Base-by-base conservation (phyloP, 2,888 invertebrate genomes). In the Melinaea menophilus region DNA sequence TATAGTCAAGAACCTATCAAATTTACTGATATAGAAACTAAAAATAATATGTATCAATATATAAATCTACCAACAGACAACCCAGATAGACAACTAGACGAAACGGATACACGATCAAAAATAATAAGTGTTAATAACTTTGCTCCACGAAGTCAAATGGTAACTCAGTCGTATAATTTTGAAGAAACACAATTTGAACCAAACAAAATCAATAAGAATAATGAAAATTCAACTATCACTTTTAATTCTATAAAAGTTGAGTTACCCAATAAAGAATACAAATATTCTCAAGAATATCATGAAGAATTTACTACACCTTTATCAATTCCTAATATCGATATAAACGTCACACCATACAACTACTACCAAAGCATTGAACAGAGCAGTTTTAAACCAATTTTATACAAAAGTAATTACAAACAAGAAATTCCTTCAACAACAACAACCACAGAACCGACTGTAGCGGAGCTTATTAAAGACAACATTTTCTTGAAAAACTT, bases 401-500 rank as follows among this genome's bases (percentile, higher is more conserved):
- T 34, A 65, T 59, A 41, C 22, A 57, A 58, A 46, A 57, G 37
- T 13, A 58, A 57, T 35, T 58, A 34, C 55, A 51, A 31, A 51
- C 51, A 5, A 51, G 58, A 51, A 58, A 59, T 61, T 34, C 34
- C 34, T 55, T 63, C 56, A 56, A 67, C 71, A 62, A 65, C 66
- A 37, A 69, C 73, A 31, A 73, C 65, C 46, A 72, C 70, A 2
- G 77, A 72, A 60, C 31, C 51, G 34, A 70, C 64, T 4, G 80
- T 22, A 76, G 70, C 80, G 71, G 77, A 83, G 33, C 74, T 80
- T 22, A 72, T 90, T 37, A 75, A 78, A 68, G 79, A 82, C 2
- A 90, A 90, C 62, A 79, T 89, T 59, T 90, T 90, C 69, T 71
- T 90, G 22, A 86, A 82, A 74, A 84, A 82, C 68, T 62, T 89